Conservation (phyloP, 2,888 invertebrate species). For the Apodemia zela region DNA sequence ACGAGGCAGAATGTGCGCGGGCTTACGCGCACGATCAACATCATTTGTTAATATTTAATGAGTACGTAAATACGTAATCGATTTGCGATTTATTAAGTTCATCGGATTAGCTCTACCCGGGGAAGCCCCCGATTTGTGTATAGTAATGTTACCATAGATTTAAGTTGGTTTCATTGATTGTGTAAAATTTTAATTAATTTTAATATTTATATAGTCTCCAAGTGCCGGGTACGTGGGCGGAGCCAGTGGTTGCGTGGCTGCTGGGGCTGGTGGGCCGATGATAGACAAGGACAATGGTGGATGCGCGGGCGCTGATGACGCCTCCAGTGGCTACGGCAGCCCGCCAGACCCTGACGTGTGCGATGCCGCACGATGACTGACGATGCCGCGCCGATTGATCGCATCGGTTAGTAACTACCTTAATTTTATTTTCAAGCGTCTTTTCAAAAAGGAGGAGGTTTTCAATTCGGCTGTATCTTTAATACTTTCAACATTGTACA, state of each 20-base stretch:
- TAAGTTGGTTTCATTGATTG: background rate
- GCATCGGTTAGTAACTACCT: constrained; percentile 54
- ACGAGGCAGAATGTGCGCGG: too few species aligned
- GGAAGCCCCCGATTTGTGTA: too few species aligned
- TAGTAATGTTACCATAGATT: background rate
- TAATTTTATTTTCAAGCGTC: background rate
- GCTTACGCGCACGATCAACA: too few species aligned
- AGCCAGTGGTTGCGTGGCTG: constrained; percentile 50
- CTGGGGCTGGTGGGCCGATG: constrained; percentile 46
- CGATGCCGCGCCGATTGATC: constrained; percentile 68
- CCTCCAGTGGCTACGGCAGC: constrained; percentile 89
- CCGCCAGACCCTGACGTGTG: constrained; percentile 85
- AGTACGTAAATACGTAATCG: background rate
- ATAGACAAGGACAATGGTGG: constrained; percentile 66
- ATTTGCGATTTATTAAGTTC: background rate
- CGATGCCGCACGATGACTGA: constrained; percentile 76
- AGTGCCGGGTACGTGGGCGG: constrained; percentile 63
- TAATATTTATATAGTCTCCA: constrained; percentile 50
- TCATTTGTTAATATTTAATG: too few species aligned
- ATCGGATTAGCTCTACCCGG: background rate
- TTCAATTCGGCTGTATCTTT: too few species aligned
- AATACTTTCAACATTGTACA: too few species aligned
- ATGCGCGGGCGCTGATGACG: constrained; percentile 82
- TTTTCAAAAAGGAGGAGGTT: too few species aligned
- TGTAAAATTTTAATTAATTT: too few species aligned